Base-by-base conservation (phyloP, 2,888 invertebrate species). In the Trichopoda pennipes region DNA sequence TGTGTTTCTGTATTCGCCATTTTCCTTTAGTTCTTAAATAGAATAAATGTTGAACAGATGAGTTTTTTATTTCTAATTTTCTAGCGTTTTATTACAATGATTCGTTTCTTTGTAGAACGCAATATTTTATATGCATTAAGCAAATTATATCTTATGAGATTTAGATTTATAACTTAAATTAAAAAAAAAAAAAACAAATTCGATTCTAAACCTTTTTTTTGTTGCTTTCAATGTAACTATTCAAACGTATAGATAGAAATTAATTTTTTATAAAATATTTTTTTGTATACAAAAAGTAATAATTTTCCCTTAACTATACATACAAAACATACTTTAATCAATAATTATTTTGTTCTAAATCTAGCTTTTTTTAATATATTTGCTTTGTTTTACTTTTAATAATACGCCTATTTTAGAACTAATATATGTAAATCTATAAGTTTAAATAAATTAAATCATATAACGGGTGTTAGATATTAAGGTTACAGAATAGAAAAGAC, bases 381-480 rank as follows among this genome's bases (percentile, higher is more conserved):
- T 78, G 38, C 38, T 14, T 58, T 53, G 21, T 58, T 56, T 42
- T 47, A 12, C 14, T 60, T 61, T 47, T 19, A 63, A 10, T 28
- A 60, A 42, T 58, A 72, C 19, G 44, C 64, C 78, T 72, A 78
- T 66, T 72, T 78, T 72, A 35, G 58, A 66, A 44, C 42, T 58
- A 70, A 47, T 16, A 38, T 28, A 28, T 28, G 6, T 78, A 51
- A 77, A 70, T 14, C 42, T 64, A 78, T 23, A 47, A 56, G 19
- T 55, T 64, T 61, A 58, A 73, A 60, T 78, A 78, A 72, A 53
- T 51, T 78, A 64, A 64, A 58, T 72, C 56, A 53, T 55, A 63
- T 23, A 19, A 56, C 3, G 17, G 7, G 38, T 44, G 51, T 58
- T 21, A 51, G 60, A 38, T 68, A 53, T n/a, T 12, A 64, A 49